A percentile compares a stretch with the other conserved stretches of the same genome.
Evolutionary conservation across 2,797 vertebrate genomes (phyloP).

Genomic region (Vultur gryphus): DNA sequence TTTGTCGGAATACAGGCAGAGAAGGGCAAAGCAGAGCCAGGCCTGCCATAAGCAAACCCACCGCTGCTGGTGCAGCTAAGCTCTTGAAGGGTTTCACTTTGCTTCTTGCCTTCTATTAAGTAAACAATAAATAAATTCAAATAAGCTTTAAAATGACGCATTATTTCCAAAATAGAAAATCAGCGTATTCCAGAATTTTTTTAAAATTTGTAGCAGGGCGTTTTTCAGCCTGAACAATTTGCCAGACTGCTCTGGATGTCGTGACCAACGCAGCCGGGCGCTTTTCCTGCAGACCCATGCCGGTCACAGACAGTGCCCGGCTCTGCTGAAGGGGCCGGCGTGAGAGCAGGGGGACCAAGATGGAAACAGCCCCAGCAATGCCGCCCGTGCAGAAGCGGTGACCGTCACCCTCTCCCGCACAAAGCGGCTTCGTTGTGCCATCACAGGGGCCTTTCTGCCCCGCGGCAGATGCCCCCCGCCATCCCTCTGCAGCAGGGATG

Average conservation of each 20-base stretch:
- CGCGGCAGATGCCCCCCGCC: rapidly evolving
- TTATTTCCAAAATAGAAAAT: neutral
- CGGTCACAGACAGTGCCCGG: neutral
- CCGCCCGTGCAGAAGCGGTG: rapidly evolving
- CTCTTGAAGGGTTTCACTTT: too few relatives aligned
- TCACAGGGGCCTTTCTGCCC: rapidly evolving
- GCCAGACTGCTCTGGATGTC: rapidly evolving
- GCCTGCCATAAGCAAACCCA: neutral
- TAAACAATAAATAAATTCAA: neutral
- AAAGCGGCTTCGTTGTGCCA: rapidly evolving
- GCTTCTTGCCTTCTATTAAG: neutral
- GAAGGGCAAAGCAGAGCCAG: neutral
- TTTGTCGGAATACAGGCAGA: neutral
- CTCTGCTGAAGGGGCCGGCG: neutral
- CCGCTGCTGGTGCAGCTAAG: neutral
- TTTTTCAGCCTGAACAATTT: neutral
- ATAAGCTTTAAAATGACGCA: rapidly evolving
- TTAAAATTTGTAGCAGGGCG: rapidly evolving
- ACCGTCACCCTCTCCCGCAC: neutral
- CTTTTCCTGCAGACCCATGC: neutral
- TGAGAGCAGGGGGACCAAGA: neutral
- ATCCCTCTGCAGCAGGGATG: rapidly evolving
- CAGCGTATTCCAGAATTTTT: neutral
- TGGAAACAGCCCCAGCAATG: neutral
- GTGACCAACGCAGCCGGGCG: rapidly evolving